A percentile compares a stretch with the other conserved stretches of the same genome.
Conservation (phyloP, 2,113 vertebrate species). For the Coptodon bakossiorum region DNA sequence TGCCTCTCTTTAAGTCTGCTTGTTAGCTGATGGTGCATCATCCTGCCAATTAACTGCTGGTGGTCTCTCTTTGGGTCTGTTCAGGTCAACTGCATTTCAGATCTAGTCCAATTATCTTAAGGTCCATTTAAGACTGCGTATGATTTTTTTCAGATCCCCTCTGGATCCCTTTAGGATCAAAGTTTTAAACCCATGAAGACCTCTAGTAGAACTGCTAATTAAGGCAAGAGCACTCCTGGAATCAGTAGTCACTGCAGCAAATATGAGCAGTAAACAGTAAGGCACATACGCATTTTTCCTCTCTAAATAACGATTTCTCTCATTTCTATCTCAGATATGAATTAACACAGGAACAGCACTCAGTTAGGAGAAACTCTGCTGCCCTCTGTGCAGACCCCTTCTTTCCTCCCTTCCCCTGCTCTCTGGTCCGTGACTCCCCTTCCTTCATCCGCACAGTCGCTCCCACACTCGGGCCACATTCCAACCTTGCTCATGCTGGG, state of each 20-base stretch:
- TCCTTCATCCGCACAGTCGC: constrained; percentile 45
- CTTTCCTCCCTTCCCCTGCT: constrained; percentile 44
- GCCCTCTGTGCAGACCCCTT: constrained; percentile 34
- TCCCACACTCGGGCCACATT: constrained; percentile 68
- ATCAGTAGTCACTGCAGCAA: background rate
- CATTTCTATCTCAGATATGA: background rate
- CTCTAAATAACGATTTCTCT: background rate
- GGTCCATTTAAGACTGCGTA: background rate
- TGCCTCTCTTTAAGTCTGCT: background rate
- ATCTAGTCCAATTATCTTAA: background rate
- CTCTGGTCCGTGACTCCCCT: constrained; percentile 60
- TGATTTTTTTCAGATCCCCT: background rate
- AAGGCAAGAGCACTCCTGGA: background rate
- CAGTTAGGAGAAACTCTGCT: constrained; percentile 27
- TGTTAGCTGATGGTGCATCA: background rate
- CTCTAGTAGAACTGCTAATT: background rate
- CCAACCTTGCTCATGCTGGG: constrained; percentile 63
- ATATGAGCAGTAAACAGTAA: background rate
- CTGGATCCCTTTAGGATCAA: background rate
- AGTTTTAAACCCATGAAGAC: background rate
- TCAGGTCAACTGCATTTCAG: background rate
- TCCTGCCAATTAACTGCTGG: background rate
- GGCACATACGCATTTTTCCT: background rate
- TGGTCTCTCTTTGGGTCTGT: background rate
- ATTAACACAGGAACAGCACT: constrained; percentile 10